A percentile compares a stretch with the other conserved stretches of the same genome.
Evolutionary conservation across 92 coral and sea anemone genomes (phyloP).

Genomic region (Paragorgia papillata): DNA sequence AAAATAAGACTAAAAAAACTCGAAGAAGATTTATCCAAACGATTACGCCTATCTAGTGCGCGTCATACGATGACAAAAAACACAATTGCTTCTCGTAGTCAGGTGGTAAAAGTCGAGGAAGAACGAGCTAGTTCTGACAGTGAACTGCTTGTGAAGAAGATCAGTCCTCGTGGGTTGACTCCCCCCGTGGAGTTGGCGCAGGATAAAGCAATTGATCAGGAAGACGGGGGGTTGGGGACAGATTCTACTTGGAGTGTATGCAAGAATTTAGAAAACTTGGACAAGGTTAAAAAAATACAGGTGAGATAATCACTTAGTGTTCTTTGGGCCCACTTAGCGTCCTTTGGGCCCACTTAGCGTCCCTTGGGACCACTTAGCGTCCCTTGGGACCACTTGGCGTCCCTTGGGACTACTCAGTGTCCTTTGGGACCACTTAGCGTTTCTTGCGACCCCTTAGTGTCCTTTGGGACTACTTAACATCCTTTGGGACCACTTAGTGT

Average conservation of each 20-base stretch:
- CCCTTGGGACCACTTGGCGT: too few species aligned
- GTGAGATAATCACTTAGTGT: too few species aligned
- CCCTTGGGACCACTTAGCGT: too few species aligned
- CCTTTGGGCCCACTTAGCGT: too few species aligned
- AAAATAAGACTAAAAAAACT: slow-evolving; percentile 77
- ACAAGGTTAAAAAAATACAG: slow-evolving; percentile 69
- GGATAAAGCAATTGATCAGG: background rate
- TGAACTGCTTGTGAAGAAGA: slow-evolving; percentile 14
- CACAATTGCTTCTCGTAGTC: background rate
- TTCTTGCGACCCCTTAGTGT: too few species aligned
- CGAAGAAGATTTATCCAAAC: slow-evolving; percentile 81
- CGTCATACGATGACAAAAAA: background rate
- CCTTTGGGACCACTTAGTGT: too few species aligned
- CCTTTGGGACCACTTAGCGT: too few species aligned
- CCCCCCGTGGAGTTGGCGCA: slow-evolving; percentile 22
- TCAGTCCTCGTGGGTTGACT: background rate
- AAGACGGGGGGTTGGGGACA: slow-evolving; percentile 5
- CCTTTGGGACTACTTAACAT: too few species aligned
- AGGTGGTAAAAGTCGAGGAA: background rate
- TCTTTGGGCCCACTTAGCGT: too few species aligned
- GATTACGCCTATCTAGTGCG: slow-evolving; percentile 56
- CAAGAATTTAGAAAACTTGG: slow-evolving; percentile 56
- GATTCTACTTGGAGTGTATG: slow-evolving; percentile 1
- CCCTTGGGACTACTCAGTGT: too few species aligned
- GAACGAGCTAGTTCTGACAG: slow-evolving; percentile 27